Evolutionary conservation across 2,888 invertebrate genomes (phyloP).

Genomic region (Trissolcus japonicus): DNA sequence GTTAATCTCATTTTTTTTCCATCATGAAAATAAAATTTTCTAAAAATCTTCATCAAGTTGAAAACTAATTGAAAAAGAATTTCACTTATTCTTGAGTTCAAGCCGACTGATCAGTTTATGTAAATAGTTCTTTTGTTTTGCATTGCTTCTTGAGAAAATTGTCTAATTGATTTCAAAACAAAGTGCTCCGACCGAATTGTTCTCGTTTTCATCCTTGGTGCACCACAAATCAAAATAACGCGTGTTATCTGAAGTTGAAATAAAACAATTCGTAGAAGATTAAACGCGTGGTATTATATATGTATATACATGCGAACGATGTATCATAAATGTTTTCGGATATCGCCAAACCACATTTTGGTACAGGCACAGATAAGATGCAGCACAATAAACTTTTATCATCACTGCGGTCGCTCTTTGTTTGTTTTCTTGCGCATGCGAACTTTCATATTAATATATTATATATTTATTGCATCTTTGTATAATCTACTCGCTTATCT

Average conservation of each 20-base stretch:
- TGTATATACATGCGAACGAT: slow-evolving; percentile 3
- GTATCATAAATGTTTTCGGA: slow-evolving; percentile 6
- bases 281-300: slow-evolving; percentile 8
- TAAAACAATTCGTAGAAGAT: slow-evolving; percentile 15
- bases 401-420: slow-evolving; percentile 7
- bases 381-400: slow-evolving; percentile 33
- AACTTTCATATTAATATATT: neutral
- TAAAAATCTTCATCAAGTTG: too few species aligned
- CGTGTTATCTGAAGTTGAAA: slow-evolving; percentile 5
- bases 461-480: too few species aligned
- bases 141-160: neutral
- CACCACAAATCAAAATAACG: slow-evolving; percentile 5
- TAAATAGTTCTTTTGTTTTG: too few species aligned
- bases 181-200: neutral
- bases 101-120: too few species aligned
- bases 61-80: too few species aligned
- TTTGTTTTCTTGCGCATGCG: slow-evolving; percentile 12
- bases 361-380: slow-evolving; percentile 40
- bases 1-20: too few species aligned
- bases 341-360: slow-evolving; percentile 31
- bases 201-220: neutral
- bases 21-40: too few species aligned
- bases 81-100: too few species aligned
- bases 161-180: slow-evolving; percentile 3
- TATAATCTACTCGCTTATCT: neutral